These are phyloP conservation scores for Stigmatopora nigra DNA, from an alignment of 2,113 vertebrate species.

Conservation along the genomic window DNA sequence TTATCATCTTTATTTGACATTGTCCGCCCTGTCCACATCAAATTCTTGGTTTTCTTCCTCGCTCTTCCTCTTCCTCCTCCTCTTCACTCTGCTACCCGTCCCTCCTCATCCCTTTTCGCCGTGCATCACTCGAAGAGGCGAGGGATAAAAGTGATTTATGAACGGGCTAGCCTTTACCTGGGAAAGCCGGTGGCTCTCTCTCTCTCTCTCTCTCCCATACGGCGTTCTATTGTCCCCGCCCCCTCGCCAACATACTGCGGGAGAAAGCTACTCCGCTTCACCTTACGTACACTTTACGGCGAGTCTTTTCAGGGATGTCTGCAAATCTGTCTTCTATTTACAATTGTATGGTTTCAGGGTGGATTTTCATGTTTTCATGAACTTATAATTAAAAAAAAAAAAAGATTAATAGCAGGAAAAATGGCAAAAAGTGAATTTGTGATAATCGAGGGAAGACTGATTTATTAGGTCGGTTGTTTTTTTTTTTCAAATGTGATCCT, in stretches of 20 bases:
- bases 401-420: too few species aligned
- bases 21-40: slow-evolving; percentile 25
- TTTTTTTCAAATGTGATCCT: too few species aligned
- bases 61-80: slow-evolving; percentile 11
- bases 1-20: background rate
- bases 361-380: too few species aligned
- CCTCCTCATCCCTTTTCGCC: slow-evolving; percentile 59
- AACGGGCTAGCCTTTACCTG: slow-evolving; percentile 60
- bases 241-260: slow-evolving; percentile 55
- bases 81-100: slow-evolving; percentile 11
- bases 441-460: too few species aligned
- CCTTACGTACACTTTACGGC: slow-evolving; percentile 9
- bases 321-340: slow-evolving; percentile 5
- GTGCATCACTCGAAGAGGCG: slow-evolving; percentile 66
- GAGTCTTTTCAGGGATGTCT: too few species aligned
- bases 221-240: slow-evolving; percentile 58
- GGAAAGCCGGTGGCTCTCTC: slow-evolving; percentile 61
- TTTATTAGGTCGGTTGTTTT: too few species aligned
- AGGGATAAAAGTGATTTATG: slow-evolving; percentile 74
- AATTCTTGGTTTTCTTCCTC: slow-evolving; percentile 38
- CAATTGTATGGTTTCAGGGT: background rate
- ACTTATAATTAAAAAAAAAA: too few species aligned
- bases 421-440: too few species aligned
- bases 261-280: slow-evolving; percentile 45
- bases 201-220: slow-evolving; percentile 55